Evolutionary conservation across 2,113 vertebrate genomes (phyloP).

Genomic region (Ceyx cyanopectus): DNA sequence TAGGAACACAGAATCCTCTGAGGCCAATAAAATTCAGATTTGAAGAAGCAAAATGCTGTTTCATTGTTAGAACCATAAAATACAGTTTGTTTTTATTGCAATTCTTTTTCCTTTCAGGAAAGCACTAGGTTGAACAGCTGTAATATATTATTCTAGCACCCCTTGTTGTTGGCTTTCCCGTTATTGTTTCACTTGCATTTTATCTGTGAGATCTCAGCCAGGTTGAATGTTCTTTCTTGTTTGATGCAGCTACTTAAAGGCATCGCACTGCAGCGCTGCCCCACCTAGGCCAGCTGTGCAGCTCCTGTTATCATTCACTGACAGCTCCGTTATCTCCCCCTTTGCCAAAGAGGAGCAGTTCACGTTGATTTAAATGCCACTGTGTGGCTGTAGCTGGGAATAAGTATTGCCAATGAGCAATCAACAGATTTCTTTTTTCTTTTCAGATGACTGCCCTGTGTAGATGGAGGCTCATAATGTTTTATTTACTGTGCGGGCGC

Average conservation of each 20-base stretch:
- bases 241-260: slow-evolving; percentile 34
- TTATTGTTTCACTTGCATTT: slow-evolving; percentile 80
- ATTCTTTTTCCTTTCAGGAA: slow-evolving; percentile 84
- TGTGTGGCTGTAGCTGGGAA: not conserved
- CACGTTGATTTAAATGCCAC: not conserved
- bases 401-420: not conserved
- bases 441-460: not conserved
- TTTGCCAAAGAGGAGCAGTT: not conserved
- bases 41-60: slow-evolving; percentile 70
- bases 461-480: not conserved
- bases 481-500: not conserved
- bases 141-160: slow-evolving; percentile 75
- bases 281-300: not conserved
- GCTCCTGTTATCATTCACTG: not conserved
- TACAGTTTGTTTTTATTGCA: slow-evolving; percentile 80
- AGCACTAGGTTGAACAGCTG: slow-evolving; percentile 70
- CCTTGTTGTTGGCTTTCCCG: slow-evolving; percentile 79
- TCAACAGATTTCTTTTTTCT: not conserved
- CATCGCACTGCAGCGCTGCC: not conserved
- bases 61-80: slow-evolving; percentile 73
- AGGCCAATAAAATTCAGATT: slow-evolving; percentile 72
- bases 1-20: slow-evolving; percentile 74
- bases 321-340: not conserved
- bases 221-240: slow-evolving; percentile 61
- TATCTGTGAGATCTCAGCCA: slow-evolving; percentile 70